Evolutionary conservation across 2,797 vertebrate species (phyloP).

Genomic region (Vultur gryphus): DNA sequence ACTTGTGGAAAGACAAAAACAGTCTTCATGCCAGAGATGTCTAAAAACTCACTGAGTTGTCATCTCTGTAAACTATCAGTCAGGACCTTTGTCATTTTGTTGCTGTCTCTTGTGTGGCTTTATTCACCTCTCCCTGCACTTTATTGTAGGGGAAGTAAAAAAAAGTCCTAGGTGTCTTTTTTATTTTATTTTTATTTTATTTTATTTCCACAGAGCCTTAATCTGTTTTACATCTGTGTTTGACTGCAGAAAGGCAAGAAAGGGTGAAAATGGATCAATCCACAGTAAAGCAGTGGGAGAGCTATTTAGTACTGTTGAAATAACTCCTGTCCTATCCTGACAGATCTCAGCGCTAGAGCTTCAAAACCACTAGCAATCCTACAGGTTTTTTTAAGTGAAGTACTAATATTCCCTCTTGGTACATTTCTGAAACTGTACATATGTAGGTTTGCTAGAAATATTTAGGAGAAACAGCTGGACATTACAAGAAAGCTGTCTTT

Average conservation of each 20-base stretch:
- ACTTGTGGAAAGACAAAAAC: conserved; percentile 29
- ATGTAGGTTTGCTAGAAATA: conserved; percentile 61
- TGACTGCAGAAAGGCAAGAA: conserved; percentile 50
- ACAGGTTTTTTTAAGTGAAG: background rate
- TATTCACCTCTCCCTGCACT: background rate
- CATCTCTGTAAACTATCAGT: conserved; percentile 6
- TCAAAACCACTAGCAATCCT: conserved; percentile 52
- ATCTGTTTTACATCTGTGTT: conserved; percentile 70
- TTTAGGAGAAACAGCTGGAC: conserved; percentile 72
- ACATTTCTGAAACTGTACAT: conserved; percentile 72
- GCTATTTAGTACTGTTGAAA: conserved; percentile 56
- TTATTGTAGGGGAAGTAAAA: background rate
- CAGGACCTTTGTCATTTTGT: conserved; percentile 25
- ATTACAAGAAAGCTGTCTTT: conserved; percentile 61
- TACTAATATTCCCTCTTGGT: conserved; percentile 72
- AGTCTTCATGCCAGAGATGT: conserved; percentile 50
- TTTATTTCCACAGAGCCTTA: conserved; percentile 16
- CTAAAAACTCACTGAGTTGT: conserved; percentile 44
- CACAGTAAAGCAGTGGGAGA: conserved; percentile 20
- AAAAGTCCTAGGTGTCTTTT: background rate
- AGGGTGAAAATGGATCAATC: conserved; percentile 36
- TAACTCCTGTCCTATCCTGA: conserved; percentile 78
- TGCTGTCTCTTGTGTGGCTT: background rate
- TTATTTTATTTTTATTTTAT: background rate
- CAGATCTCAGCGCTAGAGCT: conserved; percentile 65